Conservation (phyloP, 1,140 invertebrate genomes). For the Lithobius niger region DNA sequence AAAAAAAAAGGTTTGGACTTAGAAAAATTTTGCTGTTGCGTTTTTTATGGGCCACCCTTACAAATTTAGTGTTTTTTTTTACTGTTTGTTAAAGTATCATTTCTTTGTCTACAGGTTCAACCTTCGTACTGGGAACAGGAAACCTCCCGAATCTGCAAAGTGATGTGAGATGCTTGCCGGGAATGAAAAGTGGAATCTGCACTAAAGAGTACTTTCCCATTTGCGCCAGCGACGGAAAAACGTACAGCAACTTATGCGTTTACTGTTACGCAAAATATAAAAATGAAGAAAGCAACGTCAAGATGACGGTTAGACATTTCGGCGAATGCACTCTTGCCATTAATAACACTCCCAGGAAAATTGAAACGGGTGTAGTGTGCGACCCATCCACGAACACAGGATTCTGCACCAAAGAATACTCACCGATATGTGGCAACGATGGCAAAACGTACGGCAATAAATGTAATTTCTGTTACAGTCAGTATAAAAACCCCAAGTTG, state of each 20-base stretch:
- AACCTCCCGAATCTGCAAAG: too few species aligned
- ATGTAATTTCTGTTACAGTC: slow-evolving; percentile 3
- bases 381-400: neutral
- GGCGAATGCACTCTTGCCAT: too few species aligned
- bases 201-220: slow-evolving; percentile 64
- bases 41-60: too few species aligned
- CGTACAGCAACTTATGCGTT: slow-evolving; percentile 72
- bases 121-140: too few species aligned
- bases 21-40: too few species aligned
- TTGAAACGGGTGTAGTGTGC: too few species aligned
- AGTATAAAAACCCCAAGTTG: neutral
- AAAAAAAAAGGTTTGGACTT: too few species aligned
- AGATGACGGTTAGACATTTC: neutral
- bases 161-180: neutral
- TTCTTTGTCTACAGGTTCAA: too few species aligned
- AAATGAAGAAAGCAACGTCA: too few species aligned
- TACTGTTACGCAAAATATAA: slow-evolving; percentile 60
- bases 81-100: too few species aligned
- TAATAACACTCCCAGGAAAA: too few species aligned
- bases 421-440: slow-evolving; percentile 55
- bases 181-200: slow-evolving; percentile 47
- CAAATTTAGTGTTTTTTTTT: too few species aligned
- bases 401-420: slow-evolving; percentile 41
- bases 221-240: slow-evolving; percentile 71
- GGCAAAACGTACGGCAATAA: slow-evolving; percentile 36